phyloP scores from a whole-genome alignment of 2,113 vertebrate species.

The Hipposideros armiger region DNA sequence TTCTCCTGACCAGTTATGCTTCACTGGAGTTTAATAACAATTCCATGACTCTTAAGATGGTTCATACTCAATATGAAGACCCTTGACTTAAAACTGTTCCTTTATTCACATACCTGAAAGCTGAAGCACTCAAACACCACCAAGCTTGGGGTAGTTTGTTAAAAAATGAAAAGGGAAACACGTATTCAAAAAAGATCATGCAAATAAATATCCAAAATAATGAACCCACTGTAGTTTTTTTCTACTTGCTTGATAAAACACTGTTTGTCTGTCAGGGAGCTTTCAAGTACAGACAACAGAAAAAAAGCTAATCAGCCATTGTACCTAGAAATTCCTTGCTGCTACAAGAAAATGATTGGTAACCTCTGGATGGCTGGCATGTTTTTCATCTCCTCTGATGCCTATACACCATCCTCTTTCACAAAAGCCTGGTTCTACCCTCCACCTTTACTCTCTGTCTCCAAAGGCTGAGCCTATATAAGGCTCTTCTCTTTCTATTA shows the following conservation, averaged over 20 bases:
- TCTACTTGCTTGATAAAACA: constrained; percentile 3
- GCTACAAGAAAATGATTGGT: not conserved
- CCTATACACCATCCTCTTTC: not conserved
- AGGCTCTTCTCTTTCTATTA: not conserved
- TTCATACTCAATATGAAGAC: not conserved
- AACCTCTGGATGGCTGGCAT: not conserved
- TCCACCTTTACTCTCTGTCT: not conserved
- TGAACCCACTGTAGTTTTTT: not conserved
- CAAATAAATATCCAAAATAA: constrained; percentile 66
- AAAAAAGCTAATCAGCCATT: not conserved
- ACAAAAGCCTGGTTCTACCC: not conserved
- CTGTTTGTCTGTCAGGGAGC: not conserved
- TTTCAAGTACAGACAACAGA: not conserved
- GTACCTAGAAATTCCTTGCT: constrained; percentile 13
- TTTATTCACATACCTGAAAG: not conserved
- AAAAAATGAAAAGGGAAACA: constrained; percentile 53
- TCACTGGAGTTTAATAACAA: constrained; percentile 55
- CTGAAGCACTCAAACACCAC: not conserved
- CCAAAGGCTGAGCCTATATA: not conserved
- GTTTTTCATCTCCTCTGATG: not conserved
- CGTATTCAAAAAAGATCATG: constrained; percentile 8
- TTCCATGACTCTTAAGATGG: not conserved
- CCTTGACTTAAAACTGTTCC: not conserved
- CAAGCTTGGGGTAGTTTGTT: not conserved
- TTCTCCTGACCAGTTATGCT: not conserved